Evolutionary conservation across 2,113 vertebrate species (phyloP).

Genomic region (Oophaga pumilio): DNA sequence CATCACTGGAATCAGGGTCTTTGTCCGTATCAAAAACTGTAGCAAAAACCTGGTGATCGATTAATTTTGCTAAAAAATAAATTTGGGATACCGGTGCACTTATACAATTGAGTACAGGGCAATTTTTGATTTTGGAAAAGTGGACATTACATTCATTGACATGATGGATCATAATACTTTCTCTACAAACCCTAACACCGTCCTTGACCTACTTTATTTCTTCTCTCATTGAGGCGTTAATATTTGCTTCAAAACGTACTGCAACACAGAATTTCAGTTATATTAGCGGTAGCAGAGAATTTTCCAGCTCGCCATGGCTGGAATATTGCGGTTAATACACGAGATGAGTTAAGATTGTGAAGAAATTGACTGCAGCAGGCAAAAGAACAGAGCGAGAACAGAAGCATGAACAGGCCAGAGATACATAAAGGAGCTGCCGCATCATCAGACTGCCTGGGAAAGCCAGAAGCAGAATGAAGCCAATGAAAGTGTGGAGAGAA

Average conservation of each 20-base stretch:
- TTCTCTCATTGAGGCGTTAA: not conserved
- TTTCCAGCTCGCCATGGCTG: constrained; percentile 1
- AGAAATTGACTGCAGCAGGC: constrained; percentile 37
- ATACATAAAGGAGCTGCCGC: constrained; percentile 46
- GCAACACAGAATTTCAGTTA: not conserved
- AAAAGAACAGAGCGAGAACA: constrained; percentile 31
- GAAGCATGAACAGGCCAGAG: constrained; percentile 32
- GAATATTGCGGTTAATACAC: constrained; percentile 24
- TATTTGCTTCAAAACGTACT: not conserved
- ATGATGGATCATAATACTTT: not conserved
- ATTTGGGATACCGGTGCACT: not conserved
- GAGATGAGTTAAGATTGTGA: constrained; percentile 37
- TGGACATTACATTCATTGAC: not conserved
- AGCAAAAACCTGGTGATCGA: too few relatives aligned
- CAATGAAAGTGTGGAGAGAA: constrained; percentile 51
- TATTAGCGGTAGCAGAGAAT: not conserved
- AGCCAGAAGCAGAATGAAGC: constrained; percentile 43
- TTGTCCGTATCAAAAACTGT: too few relatives aligned
- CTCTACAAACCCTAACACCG: not conserved
- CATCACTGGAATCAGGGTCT: too few relatives aligned
- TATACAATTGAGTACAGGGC: not conserved
- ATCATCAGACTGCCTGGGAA: constrained; percentile 37
- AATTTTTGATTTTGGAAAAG: not conserved
- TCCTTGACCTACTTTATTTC: not conserved
- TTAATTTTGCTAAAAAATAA: too few relatives aligned